Evolutionary conservation across 2,888 invertebrate genomes (phyloP), one percentile per base, ranked within the genome.

Genomic region (Drosophila rubida): DNA sequence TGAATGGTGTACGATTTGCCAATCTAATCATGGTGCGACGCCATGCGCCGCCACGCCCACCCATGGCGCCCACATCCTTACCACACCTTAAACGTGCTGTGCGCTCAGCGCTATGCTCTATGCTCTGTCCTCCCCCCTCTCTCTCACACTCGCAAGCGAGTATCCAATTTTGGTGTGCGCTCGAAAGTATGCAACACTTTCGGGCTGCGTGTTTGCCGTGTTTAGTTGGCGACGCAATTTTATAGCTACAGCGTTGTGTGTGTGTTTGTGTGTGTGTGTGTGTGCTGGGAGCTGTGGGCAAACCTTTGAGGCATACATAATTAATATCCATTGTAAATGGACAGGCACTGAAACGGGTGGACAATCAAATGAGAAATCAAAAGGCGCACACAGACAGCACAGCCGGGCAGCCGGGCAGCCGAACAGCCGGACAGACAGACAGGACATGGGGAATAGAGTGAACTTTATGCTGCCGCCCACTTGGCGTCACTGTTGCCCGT

Each of bases 301-400:
- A 77, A 66, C 68, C 75, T 71, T 68, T 78, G 75, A 64, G 68
- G 78, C 78, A 78, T 75, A 69, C 75, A 78, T 78, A 78, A 78
- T 78, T 69, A 77, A 72, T 72, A 65, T 49, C 62, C 62, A 65
- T 65, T 65, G 69, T 72, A 63, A 70, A 75, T 75, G 70, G 53
- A 70, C 57, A 58, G 46, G 50, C 44, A 61, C 69, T 30, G 46
- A 63, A 75, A 63, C 60, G 55, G 66, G 45, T 75, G 70, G 60
- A 57, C 74, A 75, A 75, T 69, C 75, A 63, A 74, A 75, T 60
- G 53, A 60, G 54, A 70, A 70, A 75, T 65, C 74, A 70, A 75
- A 70, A 70, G 48, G 58, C 61, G 37, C 65, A 65, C 74, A 58
- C 68, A 42, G 6, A 35, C 50, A 25, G 25, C 6, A 60, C 48